These are phyloP conservation scores for Eretmochelys imbricata DNA, from an alignment of 2,113 vertebrate species.

Conservation along the genomic window DNA sequence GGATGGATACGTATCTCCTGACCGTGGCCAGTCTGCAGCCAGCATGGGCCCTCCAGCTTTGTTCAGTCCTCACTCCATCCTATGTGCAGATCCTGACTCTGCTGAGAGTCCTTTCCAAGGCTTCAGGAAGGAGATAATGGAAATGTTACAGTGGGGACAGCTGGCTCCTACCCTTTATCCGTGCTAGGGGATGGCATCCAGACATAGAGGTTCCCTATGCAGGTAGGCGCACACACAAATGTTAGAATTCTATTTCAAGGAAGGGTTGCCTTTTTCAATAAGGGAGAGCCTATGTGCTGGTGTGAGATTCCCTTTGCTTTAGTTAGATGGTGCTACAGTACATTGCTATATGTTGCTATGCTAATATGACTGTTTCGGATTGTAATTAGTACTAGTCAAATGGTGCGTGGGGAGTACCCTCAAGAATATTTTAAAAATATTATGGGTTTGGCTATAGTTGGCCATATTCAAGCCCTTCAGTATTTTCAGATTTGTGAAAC, in stretches of 20 bases:
- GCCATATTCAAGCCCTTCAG: constrained; percentile 18
- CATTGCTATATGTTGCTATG: not conserved
- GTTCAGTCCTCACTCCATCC: not conserved
- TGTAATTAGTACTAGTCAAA: not conserved
- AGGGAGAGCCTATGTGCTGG: not conserved
- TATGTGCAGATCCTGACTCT: not conserved
- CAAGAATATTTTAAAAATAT: not conserved
- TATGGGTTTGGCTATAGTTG: constrained; percentile 44
- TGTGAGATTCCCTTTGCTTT: not conserved
- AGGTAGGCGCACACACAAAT: not conserved
- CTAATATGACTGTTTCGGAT: not conserved
- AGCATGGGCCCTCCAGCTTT: not conserved
- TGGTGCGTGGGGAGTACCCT: not conserved
- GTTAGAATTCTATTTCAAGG: constrained; percentile 62
- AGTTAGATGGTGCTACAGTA: not conserved
- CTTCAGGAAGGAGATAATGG: not conserved
- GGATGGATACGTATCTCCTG: not conserved
- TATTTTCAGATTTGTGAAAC: constrained; percentile 13
- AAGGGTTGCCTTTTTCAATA: not conserved
- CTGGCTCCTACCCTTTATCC: not conserved
- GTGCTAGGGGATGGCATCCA: not conserved
- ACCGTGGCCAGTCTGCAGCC: not conserved
- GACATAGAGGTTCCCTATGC: not conserved
- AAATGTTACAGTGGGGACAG: not conserved
- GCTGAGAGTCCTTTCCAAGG: not conserved